Evolutionary conservation across 1,140 invertebrate genomes (phyloP).

Genomic region (Trachymyrmex septentrionalis): DNA sequence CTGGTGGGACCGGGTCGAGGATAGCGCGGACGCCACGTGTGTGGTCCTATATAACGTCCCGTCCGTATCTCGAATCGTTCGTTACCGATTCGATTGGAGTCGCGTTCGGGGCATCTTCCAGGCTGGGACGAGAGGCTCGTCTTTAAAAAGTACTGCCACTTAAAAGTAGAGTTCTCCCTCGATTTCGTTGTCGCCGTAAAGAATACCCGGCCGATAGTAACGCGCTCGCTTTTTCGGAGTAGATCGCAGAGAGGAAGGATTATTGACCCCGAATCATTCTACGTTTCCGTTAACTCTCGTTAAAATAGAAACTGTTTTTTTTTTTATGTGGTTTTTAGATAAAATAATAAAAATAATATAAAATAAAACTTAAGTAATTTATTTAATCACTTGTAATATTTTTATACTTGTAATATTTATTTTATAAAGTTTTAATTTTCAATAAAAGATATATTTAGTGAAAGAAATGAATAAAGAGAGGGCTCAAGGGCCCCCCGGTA

Average conservation of each 20-base stretch:
- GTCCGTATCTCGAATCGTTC: constrained; percentile 85
- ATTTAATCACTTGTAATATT: not conserved
- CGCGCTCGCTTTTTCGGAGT: constrained; percentile 47
- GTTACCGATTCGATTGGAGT: constrained; percentile 85
- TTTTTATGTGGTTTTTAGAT: not conserved
- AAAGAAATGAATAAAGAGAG: not conserved
- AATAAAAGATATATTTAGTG: not conserved
- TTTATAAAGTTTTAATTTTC: not conserved
- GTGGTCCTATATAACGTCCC: constrained; percentile 81
- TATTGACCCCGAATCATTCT: constrained; percentile 13
- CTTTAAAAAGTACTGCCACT: constrained; percentile 66
- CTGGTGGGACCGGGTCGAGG: constrained; percentile 78
- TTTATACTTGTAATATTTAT: not conserved
- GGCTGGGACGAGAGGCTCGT: constrained; percentile 12
- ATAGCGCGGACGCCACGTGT: constrained; percentile 81
- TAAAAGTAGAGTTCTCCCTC: constrained; percentile 65
- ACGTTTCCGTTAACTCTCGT: not conserved
- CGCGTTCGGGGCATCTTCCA: constrained; percentile 51
- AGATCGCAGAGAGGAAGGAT: constrained; percentile 5
- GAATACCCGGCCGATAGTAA: constrained; percentile 32
- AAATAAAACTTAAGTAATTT: not conserved
- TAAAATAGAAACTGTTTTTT: not conserved
- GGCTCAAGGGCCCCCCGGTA: too few species aligned
- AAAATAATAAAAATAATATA: not conserved
- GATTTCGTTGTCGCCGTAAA: constrained; percentile 56